Evolutionary conservation across 2,113 vertebrate genomes (phyloP).

Genomic region (Jacana jacana): DNA sequence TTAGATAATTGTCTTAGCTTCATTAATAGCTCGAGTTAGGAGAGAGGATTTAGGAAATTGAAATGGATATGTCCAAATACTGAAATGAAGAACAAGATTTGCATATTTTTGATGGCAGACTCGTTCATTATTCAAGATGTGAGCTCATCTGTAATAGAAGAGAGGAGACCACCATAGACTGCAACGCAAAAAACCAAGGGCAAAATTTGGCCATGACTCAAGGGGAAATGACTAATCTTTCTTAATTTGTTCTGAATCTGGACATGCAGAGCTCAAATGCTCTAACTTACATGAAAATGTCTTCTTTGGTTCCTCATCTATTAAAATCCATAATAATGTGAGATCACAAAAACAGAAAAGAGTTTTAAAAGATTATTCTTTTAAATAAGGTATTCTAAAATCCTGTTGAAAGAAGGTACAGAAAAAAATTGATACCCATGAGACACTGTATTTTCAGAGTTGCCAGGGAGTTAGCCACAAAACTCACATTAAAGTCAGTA

Average conservation of each 20-base stretch:
- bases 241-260: constrained; percentile 11
- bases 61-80: constrained; percentile 36
- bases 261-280: neutral
- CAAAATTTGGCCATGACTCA: neutral
- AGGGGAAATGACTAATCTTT: constrained; percentile 35
- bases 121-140: neutral
- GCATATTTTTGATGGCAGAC: constrained; percentile 27
- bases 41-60: constrained; percentile 44
- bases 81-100: constrained; percentile 38
- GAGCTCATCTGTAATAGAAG: neutral
- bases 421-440: neutral
- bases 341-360: neutral
- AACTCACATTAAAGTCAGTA: neutral
- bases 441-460: neutral
- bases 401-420: neutral
- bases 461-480: neutral
- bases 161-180: constrained; percentile 4
- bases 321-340: neutral
- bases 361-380: neutral
- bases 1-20: constrained; percentile 43
- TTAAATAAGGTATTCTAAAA: neutral
- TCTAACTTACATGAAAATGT: neutral
- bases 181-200: constrained; percentile 15
- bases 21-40: constrained; percentile 19
- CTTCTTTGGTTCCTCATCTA: neutral